Evolutionary conservation across 2,797 vertebrate species (phyloP).

Genomic region (Siniperca scherzeri): DNA sequence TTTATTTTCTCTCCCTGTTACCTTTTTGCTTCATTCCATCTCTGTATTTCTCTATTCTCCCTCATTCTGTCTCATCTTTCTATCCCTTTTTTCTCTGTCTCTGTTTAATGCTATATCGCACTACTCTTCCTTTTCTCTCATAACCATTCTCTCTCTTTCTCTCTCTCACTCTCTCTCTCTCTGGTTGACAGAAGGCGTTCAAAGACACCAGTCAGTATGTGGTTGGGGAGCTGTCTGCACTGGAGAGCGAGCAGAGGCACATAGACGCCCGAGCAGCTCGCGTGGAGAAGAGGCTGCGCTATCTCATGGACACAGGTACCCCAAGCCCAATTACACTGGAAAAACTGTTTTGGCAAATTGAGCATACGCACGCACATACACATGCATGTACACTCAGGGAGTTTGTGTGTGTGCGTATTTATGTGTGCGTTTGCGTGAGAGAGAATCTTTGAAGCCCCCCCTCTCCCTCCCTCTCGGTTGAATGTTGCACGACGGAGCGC

Average conservation of each 20-base stretch:
- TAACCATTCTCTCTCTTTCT: constrained; percentile 43
- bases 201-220: constrained; percentile 99
- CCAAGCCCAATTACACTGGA: constrained; percentile 99
- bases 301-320: constrained; percentile 99
- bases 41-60: constrained; percentile 26
- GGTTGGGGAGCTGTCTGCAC: constrained; percentile 99
- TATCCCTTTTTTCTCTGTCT: constrained; percentile 47
- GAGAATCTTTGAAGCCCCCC: constrained; percentile 98
- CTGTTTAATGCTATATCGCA: constrained; percentile 71
- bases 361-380: constrained; percentile 91
- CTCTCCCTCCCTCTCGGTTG: constrained; percentile 78
- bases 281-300: constrained; percentile 99
- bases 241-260: constrained; percentile 99
- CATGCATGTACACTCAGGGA: constrained; percentile 87
- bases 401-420: constrained; percentile 86
- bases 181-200: constrained; percentile 97
- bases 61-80: constrained; percentile 52
- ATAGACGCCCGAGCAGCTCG: constrained; percentile 99
- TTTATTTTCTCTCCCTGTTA: constrained; percentile 34
- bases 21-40: constrained; percentile 30
- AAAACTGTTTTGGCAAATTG: constrained; percentile 99
- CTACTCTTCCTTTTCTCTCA: constrained; percentile 60
- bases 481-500: constrained; percentile 92
- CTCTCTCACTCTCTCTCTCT: constrained; percentile 81
- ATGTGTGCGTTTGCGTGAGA: constrained; percentile 67